phyloP scores from a whole-genome alignment of 2,888 invertebrate genomes.

The Agrotis puta region DNA sequence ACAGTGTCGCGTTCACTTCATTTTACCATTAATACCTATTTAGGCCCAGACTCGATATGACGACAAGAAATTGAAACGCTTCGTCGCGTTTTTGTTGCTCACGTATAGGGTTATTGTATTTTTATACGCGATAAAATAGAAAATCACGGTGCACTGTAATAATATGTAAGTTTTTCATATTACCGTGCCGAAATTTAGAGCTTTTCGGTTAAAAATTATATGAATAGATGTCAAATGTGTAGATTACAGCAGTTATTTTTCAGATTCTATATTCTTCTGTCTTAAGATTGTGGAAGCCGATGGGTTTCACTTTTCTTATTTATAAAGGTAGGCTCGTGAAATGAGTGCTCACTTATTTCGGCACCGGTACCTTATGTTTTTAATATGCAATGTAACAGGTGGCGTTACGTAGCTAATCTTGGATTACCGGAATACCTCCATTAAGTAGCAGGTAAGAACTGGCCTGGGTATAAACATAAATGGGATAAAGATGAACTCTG shows the following conservation, averaged over 20 bases:
- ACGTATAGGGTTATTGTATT: conserved; percentile 32
- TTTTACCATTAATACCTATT: conserved; percentile 54
- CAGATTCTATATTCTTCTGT: not conserved
- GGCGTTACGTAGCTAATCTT: conserved; percentile 25
- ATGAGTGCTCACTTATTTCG: too few species aligned
- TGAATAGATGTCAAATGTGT: conserved; percentile 19
- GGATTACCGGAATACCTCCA: conserved; percentile 17
- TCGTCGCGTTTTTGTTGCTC: conserved; percentile 15
- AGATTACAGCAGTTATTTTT: conserved; percentile 8
- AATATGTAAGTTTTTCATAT: conserved; percentile 6
- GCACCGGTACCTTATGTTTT: conserved; percentile 30
- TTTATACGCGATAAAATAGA: conserved; percentile 29
- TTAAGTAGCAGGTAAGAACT: conserved; percentile 17
- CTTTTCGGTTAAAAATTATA: conserved; percentile 11
- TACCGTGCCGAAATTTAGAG: not conserved
- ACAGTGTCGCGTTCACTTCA: conserved; percentile 56
- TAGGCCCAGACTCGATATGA: conserved; percentile 44
- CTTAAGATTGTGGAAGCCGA: not conserved
- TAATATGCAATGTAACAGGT: conserved; percentile 57
- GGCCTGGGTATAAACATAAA: not conserved
- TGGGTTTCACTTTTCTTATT: conserved; percentile 23
- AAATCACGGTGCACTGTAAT: conserved; percentile 1
- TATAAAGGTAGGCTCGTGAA: conserved; percentile 7
- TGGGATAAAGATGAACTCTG: conserved; percentile 1
- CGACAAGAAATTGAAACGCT: conserved; percentile 25